These are phyloP conservation scores for Rhodeus uyekii DNA, from an alignment of 2,797 vertebrate species.

Conservation along the genomic window DNA sequence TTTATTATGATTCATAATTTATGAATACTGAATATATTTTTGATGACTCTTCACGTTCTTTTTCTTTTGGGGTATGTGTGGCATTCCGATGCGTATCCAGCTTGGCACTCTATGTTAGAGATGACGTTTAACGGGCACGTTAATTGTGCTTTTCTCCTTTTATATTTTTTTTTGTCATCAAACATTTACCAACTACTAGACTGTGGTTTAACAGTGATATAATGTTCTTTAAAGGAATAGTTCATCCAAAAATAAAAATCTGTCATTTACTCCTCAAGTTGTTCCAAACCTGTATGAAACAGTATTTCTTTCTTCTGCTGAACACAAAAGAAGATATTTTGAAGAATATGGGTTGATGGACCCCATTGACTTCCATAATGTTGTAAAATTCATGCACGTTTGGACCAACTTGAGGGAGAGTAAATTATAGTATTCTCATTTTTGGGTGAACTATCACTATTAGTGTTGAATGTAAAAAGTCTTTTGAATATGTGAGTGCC, in stretches of 20 bases:
- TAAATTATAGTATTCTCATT: background rate
- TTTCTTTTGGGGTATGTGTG: conserved; percentile 52
- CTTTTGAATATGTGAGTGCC: conserved; percentile 30
- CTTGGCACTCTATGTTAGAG: conserved; percentile 75
- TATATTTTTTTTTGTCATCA: conserved; percentile 26
- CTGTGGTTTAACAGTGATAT: conserved; percentile 20
- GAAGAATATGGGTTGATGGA: background rate
- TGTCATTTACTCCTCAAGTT: background rate
- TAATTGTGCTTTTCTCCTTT: conserved; percentile 62
- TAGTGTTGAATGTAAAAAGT: conserved; percentile 25
- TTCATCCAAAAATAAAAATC: background rate
- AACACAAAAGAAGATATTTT: background rate
- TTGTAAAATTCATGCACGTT: no score
- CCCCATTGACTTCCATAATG: no score
- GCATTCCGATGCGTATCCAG: conserved; percentile 57
- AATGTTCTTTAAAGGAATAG: background rate
- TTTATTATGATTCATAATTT: conserved; percentile 24
- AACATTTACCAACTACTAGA: background rate
- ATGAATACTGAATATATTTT: conserved; percentile 49
- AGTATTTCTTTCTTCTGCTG: background rate
- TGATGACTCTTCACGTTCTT: conserved; percentile 6
- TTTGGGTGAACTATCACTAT: background rate
- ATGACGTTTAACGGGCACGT: conserved; percentile 69
- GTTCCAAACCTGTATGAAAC: no score
- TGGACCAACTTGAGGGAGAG: background rate